Evolutionary conservation across 2,888 invertebrate species (phyloP), one percentile per base, ranked within the genome.

Genomic region (Tetragnatha montana): DNA sequence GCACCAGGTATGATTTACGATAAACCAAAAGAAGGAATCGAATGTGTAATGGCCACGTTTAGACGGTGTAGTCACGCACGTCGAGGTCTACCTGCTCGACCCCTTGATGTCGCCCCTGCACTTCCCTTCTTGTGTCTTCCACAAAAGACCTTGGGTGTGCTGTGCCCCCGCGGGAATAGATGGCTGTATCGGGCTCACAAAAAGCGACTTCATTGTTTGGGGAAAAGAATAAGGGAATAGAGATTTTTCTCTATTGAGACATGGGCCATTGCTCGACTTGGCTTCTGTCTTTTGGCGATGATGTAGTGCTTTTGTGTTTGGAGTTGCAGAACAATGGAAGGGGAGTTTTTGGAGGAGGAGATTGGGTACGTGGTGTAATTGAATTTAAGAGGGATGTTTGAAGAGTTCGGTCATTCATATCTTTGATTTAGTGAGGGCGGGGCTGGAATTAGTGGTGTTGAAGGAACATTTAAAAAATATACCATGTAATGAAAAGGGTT

Each of bases 1-100:
- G 78, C 14, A 71, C 14, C 35, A 21, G 68, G 12, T 78, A 70
- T 85, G 85, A 85, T 85, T 73, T 73, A 82, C 51, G 73, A 17
- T 17, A 22, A n/a, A 74, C 21, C 60, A 10, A 69, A 22, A 75
- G 35, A 19, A 19, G 69, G 70, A 70, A 69, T 35, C 81, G 47
- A 80, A 80, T 49, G 19, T 4, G 68, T 83, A 83, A 83, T 83
- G 60, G 49, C 68, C 21, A 60, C 76, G 83, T 75, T 83, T 75
- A 83, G 83, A 12, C 17, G 69, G 68, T 19, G 14, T 19, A 21
- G 83, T 83, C 83, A 83, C 83, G 83, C 83, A 83, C 68, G 68
- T 76, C 76, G 6, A 60, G 21, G 10, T 17, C n/a, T 71, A 10
- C 19, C 17, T 60, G 10, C 3, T 10, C 35, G 74, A 35, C 47